Evolutionary conservation across 2,888 invertebrate genomes (phyloP).

Genomic region (Chamaedrilus cognettii): DNA sequence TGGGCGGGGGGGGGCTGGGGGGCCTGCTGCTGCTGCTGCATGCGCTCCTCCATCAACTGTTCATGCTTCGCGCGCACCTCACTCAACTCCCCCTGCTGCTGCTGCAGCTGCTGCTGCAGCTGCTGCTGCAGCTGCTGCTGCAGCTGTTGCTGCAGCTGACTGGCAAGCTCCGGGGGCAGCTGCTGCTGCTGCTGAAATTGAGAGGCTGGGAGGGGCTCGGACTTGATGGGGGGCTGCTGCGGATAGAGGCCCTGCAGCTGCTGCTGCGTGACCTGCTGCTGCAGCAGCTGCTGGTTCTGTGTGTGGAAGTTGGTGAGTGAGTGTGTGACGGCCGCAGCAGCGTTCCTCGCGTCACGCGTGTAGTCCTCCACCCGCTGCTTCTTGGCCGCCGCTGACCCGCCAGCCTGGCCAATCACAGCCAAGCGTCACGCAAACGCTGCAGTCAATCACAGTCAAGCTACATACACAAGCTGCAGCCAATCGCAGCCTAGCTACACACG

Average conservation of each 20-base stretch:
- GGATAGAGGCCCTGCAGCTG: background rate
- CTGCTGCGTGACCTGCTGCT: background rate
- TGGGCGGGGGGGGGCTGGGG: too few relatives aligned
- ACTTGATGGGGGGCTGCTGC: background rate
- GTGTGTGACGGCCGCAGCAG: background rate
- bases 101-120: background rate
- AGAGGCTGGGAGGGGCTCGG: background rate
- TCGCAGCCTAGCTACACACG: too few relatives aligned
- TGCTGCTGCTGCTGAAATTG: slow-evolving; percentile 5
- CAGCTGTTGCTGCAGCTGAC: background rate
- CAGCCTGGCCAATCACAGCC: too few relatives aligned
- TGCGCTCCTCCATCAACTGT: too few relatives aligned
- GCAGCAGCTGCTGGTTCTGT: background rate
- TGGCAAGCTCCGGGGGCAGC: background rate
- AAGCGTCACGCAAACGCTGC: too few relatives aligned
- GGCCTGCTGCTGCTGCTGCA: too few relatives aligned
- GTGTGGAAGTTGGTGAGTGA: slow-evolving; percentile 1
- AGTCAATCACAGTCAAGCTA: too few relatives aligned
- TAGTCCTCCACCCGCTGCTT: slow-evolving; percentile 2
- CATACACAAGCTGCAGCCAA: too few relatives aligned
- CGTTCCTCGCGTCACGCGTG: background rate
- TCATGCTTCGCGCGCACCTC: background rate
- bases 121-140: background rate
- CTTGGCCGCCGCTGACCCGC: slow-evolving; percentile 16
- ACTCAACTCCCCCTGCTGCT: background rate